Evolutionary conservation across 2,113 vertebrate species (phyloP), one percentile per base, ranked within the genome.

Genomic region (Pachypanchax playfairii): DNA sequence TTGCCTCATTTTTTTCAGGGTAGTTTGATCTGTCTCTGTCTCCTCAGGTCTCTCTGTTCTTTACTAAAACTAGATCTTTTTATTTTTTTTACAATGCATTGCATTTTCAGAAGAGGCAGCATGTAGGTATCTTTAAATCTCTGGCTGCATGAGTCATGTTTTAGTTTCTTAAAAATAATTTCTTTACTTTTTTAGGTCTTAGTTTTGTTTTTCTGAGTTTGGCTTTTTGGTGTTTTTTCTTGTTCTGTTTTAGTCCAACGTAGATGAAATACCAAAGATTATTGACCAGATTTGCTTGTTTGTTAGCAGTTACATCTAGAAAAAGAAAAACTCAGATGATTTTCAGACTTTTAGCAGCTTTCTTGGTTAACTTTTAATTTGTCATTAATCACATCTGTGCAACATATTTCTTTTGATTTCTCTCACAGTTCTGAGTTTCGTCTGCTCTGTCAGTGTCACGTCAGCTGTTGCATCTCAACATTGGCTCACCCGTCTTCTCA

Each of bases 61-160:
- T 75, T 85, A 77, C 90, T 92, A 84, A 91, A 90, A 87, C 85
- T 71, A 83, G 86, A 54, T 91, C 73, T 90, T 83, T 85, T 82
- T 88, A 67, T 89, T 82, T 72, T 84, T 58, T 90, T 89, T 78
- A 83, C 87, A 86, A 90, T 52, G 86, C 90, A 77, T 77, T 84
- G 87, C 79, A 39, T 84, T 73, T 72, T 88, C 88, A 76, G 87
- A 80, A 82, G 91, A 87, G 72, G 68, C 90, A 87, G 91, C 73
- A 55, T 74, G 84, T 90, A 88, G 87, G 83, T 86, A 90, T 85
- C 88, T 62, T 31, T 82, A 80, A 82, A 73, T 75, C 55, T 67
- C 57, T 70, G 79, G 76, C 86, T 91, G 91, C 91, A 92, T 91
- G 90, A 85, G 53, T 87, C 87, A 86, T 75, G 35, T 39, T 58